A percentile compares a stretch with the other conserved stretches of the same genome.
Conservation (phyloP, 2,113 vertebrate species). For the Embiotoca jacksoni region DNA sequence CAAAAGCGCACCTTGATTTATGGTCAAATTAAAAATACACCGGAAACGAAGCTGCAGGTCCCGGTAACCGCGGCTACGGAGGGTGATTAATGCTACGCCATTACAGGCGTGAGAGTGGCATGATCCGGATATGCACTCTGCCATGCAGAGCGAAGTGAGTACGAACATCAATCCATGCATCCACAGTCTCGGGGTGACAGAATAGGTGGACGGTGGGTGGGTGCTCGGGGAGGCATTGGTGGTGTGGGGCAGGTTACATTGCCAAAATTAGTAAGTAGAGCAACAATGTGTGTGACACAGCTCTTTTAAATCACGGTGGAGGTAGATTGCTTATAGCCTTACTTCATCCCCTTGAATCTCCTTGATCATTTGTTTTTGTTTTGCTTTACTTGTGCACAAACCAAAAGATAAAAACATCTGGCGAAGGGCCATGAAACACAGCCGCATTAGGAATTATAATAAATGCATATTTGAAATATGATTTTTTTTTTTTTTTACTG, state of each 20-base stretch:
- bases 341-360: neutral
- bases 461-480: slow-evolving; percentile 17
- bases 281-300: slow-evolving; percentile 39
- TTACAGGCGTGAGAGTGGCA: slow-evolving; percentile 78
- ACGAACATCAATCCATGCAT: slow-evolving; percentile 21
- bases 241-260: slow-evolving; percentile 3
- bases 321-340: neutral
- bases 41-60: slow-evolving; percentile 84
- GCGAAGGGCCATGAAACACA: neutral
- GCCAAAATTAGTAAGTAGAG: slow-evolving; percentile 55
- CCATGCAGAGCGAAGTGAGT: slow-evolving; percentile 35
- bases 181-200: slow-evolving; percentile 4
- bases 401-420: slow-evolving; percentile 1
- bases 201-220: neutral
- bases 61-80: slow-evolving; percentile 74
- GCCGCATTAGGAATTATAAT: neutral
- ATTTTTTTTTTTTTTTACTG: neutral
- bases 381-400: slow-evolving; percentile 24
- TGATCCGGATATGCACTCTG: slow-evolving; percentile 71
- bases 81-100: slow-evolving; percentile 88
- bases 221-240: neutral
- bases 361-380: neutral
- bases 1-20: slow-evolving; percentile 92
- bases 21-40: slow-evolving; percentile 91
- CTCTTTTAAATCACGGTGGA: slow-evolving; percentile 6